Percentiles rank a stretch among this genome's conserved stretches.
These are phyloP conservation scores for Pseudoatta argentina DNA, from an alignment of 1,140 invertebrate species.

Conservation along the genomic window DNA sequence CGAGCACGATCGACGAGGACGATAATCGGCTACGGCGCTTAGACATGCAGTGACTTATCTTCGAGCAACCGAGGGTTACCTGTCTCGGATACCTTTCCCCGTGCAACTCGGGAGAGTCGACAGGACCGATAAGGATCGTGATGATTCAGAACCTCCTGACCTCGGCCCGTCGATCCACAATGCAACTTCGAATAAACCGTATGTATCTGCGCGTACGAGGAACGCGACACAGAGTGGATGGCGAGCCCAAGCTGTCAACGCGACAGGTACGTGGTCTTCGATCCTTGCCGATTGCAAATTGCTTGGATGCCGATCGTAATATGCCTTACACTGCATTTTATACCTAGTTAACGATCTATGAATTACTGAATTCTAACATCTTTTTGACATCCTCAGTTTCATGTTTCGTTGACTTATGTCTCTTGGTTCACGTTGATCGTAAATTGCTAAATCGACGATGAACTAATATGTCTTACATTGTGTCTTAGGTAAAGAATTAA, in stretches of 20 bases:
- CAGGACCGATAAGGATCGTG: conserved; percentile 72
- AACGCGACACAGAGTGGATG: background rate
- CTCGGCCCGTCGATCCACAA: conserved; percentile 63
- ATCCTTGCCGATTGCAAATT: conserved; percentile 23
- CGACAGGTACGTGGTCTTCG: conserved; percentile 40
- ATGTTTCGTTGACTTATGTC: background rate
- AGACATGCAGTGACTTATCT: conserved; percentile 80
- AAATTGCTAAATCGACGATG: background rate
- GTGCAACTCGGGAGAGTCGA: conserved; percentile 70
- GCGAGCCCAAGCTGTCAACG: conserved; percentile 14
- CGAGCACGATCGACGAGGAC: conserved; percentile 75
- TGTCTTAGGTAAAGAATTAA: background rate
- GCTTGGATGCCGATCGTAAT: conserved; percentile 37
- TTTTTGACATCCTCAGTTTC: background rate
- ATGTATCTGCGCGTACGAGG: conserved; percentile 35
- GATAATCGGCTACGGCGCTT: conserved; percentile 76
- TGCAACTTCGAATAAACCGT: conserved; percentile 51
- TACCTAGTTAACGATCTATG: background rate
- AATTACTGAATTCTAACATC: conserved; percentile 9
- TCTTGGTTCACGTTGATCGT: background rate
- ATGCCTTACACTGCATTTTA: background rate
- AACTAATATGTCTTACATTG: background rate
- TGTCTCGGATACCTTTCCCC: conserved; percentile 75
- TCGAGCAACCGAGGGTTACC: conserved; percentile 71
- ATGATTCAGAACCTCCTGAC: conserved; percentile 72